Evolutionary conservation across 2,113 vertebrate species (phyloP), one percentile per base, ranked within the genome.

Genomic region (Lepus timidus): DNA sequence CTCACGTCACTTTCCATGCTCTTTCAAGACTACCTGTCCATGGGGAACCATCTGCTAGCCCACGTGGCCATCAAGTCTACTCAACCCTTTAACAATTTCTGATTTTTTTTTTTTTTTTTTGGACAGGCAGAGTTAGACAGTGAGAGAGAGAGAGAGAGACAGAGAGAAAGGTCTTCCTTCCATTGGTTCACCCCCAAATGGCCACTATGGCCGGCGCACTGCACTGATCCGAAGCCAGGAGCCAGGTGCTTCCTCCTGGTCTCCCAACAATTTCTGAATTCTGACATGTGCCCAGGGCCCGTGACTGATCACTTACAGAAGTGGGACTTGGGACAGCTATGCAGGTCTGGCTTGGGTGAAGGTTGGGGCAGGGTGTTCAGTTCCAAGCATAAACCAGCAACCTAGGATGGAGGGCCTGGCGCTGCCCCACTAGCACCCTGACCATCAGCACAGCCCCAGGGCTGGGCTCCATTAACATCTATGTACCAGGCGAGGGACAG

Each of bases 381-480:
- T 23, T 75, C 70, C 0, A 0, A 64, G 70, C 49, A 61, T 23
- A 70, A 51, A 19, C 3, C 0, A 64, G 31, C 0, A 52, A 65
- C 49, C 27, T 17, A 25, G 67, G 16, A 25, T 76, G 0, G 12
- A 62, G 79, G 7, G 39, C 29, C 36, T 9, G 39, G 82, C 51
- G 19, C 25, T 17, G 49, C 33, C 8, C 74, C 0, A 52, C 36
- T 12, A 52, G 36, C 10, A 9, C 33, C 44, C 12, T 52, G 61
- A 29, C 33, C 14, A 8, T 62, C 4, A 9, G 52, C 14, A 20
- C 0, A 51, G 62, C 9, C 9, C 25, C 2, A 36, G 0, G 4
- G 67, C 70, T 92, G 58, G 2, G 17, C 3, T 33, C 85, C 12
- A 1, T 1, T 3, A 44, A n/a, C 65, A 71, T 2, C n/a, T 71